Base-by-base conservation (phyloP, 2,113 vertebrate species). In the Pelecanoides urinatrix region DNA sequence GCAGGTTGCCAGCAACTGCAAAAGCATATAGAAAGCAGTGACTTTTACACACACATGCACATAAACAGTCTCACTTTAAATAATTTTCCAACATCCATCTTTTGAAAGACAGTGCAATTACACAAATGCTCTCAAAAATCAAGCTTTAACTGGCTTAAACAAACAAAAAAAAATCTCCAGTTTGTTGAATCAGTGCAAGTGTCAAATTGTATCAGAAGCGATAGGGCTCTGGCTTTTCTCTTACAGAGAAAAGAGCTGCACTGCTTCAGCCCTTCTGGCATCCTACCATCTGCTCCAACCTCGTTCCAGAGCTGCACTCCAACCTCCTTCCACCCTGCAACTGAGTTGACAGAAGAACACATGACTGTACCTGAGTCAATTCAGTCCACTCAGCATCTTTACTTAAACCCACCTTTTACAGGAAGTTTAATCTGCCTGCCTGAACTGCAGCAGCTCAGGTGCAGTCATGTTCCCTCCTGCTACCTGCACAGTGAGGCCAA, bases 201-300 rank as follows among this genome's bases (percentile, higher is more conserved):
- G 9, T 91, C 87, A 95, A 93, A 85, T 15, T 47, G 50, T 32
- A 95, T 79, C 87, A 79, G 49, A 85, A 94, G 58, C 32, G 84
- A 94, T 7, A 85, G 84, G 45, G 81, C 74, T 93, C 77, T 97
- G 96, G 94, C 88, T 45, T 45, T 45, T 45, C 44, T 45, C 44
- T 88, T 53, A 93, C 58, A 90, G 93, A 81, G 82, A 95, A 89
- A 91, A 96, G 92, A 80, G 77, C 90, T 65, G 68, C 68, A 44
- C 38, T 81, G 89, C 73, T 65, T 85, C 87, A 95, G 90, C 84
- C 93, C 87, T 96, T 91, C 73, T 13, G 13, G 93, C 94, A 91
- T 68, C 74, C 83, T 45, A 87, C 93, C 93, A 96, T 94, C 96
- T 97, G 96, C 81, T 95, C 66, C 87, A 96, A 61, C 77, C 71